Evolutionary conservation across 2,888 invertebrate species (phyloP).

Genomic region (Luperina testacea): DNA sequence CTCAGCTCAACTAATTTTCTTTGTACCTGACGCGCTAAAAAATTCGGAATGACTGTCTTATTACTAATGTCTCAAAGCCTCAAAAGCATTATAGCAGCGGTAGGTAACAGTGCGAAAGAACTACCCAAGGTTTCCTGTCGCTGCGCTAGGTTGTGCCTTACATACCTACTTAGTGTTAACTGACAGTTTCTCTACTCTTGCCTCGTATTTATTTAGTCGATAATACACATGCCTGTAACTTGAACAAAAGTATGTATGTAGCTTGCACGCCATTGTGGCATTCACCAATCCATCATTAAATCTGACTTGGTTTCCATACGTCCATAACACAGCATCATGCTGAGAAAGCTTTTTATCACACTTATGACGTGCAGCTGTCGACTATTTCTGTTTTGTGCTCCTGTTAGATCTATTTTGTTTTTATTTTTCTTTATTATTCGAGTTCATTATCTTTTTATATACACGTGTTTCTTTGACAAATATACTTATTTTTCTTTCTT

Average conservation of each 20-base stretch:
- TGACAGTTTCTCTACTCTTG: not conserved
- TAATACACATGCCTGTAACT: no score
- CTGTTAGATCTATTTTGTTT: no score
- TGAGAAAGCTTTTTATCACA: no score
- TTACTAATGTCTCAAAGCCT: not conserved
- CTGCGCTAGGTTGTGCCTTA: not conserved
- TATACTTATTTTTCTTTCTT: no score
- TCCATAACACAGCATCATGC: no score
- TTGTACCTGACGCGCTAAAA: not conserved
- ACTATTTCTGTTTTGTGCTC: no score
- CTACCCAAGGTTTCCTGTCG: not conserved
- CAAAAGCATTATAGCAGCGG: not conserved
- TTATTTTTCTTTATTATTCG: no score
- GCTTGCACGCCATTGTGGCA: not conserved
- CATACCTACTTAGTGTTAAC: not conserved
- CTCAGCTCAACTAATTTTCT: not conserved
- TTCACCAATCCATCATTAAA: not conserved
- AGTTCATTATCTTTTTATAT: no score
- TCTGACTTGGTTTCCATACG: no score
- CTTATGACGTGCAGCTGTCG: no score
- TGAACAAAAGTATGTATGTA: not conserved
- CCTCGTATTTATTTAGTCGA: not conserved
- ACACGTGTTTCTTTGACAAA: no score
- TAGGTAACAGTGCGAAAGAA: not conserved
- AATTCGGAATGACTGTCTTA: not conserved